These are phyloP conservation scores for Styela plicata DNA, from an alignment of 23 tunicate genomes.

Conservation along the genomic window DNA sequence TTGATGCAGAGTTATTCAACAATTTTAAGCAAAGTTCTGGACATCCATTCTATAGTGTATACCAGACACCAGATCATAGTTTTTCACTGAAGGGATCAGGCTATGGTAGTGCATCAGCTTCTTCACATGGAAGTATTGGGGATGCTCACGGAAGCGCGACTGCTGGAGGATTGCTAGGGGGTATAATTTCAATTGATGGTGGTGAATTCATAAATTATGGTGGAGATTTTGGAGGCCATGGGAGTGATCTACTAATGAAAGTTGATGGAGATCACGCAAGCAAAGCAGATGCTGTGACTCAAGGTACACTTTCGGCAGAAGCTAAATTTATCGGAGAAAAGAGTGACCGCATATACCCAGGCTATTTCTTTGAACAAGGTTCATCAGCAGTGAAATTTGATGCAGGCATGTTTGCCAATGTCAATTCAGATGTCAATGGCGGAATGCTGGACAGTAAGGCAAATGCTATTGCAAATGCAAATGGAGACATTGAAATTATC, in stretches of 20 bases:
- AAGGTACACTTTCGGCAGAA: not conserved
- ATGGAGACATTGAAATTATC: not conserved
- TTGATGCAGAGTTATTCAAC: not conserved
- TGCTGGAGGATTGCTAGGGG: too few species aligned
- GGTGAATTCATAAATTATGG: not conserved
- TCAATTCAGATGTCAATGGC: not conserved
- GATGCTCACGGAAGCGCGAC: too few species aligned
- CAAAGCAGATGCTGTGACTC: not conserved
- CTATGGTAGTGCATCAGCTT: not conserved
- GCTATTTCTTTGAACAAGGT: not conserved
- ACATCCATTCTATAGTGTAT: not conserved
- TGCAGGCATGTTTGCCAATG: not conserved
- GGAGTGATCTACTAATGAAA: not conserved
- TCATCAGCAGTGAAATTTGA: too few species aligned
- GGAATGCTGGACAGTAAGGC: not conserved
- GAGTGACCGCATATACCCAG: not conserved
- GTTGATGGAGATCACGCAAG: not conserved
- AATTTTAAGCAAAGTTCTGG: not conserved
- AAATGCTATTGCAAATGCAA: not conserved
- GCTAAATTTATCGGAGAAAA: not conserved
- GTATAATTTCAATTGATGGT: too few species aligned
- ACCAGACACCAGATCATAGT: not conserved
- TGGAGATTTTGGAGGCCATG: not conserved
- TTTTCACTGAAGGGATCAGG: not conserved
- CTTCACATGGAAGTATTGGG: not conserved